These are phyloP conservation scores for Echeneis naucrates DNA, from an alignment of 2,797 vertebrate species.

Conservation along the genomic window DNA sequence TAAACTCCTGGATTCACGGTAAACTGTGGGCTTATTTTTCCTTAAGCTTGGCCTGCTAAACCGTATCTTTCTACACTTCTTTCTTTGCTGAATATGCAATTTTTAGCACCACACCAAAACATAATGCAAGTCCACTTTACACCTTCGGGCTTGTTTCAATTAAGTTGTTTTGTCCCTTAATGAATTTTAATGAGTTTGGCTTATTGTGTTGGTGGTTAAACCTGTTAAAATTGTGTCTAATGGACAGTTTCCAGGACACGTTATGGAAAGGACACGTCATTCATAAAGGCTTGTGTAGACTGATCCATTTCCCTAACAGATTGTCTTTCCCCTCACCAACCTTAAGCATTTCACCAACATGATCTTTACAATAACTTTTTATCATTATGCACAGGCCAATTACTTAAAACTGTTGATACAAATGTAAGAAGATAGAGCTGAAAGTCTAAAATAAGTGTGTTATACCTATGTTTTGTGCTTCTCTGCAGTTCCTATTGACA, in stretches of 20 bases:
- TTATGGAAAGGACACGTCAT: conserved; percentile 53
- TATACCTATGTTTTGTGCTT: conserved; percentile 58
- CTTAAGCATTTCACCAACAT: conserved; percentile 4
- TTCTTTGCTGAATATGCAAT: conserved; percentile 43
- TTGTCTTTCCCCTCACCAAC: conserved; percentile 15
- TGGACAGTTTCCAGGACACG: conserved; percentile 55
- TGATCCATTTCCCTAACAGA: conserved; percentile 50
- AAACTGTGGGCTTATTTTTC: conserved; percentile 66
- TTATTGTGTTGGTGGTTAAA: conserved; percentile 52
- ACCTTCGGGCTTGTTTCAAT: conserved; percentile 52
- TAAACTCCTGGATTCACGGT: conserved; percentile 58
- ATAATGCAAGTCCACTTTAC: conserved; percentile 57
- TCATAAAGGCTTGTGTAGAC: conserved; percentile 46
- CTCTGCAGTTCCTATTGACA: conserved; percentile 67
- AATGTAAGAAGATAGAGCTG: conserved; percentile 11
- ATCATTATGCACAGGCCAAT: conserved; percentile 11
- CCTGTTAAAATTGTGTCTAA: conserved; percentile 49
- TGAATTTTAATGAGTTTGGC: conserved; percentile 62
- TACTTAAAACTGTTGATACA: background rate
- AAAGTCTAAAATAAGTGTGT: conserved; percentile 46
- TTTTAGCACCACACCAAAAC: conserved; percentile 40
- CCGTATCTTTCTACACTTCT: conserved; percentile 32
- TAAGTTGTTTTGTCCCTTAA: conserved; percentile 48
- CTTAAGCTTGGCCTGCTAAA: conserved; percentile 37
- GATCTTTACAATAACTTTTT: conserved; percentile 17